Conservation (phyloP, 2,797 vertebrate genomes). For the Coendou prehensilis region DNA sequence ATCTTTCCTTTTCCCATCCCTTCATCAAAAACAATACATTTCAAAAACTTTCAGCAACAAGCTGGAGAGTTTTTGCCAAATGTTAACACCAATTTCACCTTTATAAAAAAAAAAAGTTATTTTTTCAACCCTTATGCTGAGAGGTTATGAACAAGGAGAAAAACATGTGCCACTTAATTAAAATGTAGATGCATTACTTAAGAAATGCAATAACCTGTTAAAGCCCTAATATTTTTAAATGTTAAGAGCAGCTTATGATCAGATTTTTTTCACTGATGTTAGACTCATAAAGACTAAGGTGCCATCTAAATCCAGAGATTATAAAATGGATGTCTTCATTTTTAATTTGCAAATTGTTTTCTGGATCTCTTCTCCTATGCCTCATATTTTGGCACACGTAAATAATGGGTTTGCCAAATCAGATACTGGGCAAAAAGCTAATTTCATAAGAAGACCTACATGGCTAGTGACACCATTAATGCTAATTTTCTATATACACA, state of each 20-base stretch:
- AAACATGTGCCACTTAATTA: constrained; percentile 85
- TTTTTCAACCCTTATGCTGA: constrained; percentile 39
- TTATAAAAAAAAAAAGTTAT: constrained; percentile 62
- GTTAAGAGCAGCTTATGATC: constrained; percentile 28
- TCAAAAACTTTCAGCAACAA: constrained; percentile 82
- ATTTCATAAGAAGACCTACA: constrained; percentile 49
- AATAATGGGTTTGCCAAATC: constrained; percentile 47
- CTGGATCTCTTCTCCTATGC: constrained; percentile 53
- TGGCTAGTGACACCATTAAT: background rate
- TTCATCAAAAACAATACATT: constrained; percentile 71
- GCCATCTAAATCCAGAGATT: background rate
- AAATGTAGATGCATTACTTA: constrained; percentile 48
- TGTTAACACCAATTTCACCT: constrained; percentile 84
- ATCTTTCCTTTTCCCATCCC: constrained; percentile 63
- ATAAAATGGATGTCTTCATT: constrained; percentile 73
- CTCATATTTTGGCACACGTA: constrained; percentile 29
- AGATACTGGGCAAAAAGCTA: constrained; percentile 33
- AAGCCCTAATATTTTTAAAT: constrained; percentile 32
- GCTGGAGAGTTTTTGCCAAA: constrained; percentile 72
- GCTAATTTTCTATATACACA: background rate
- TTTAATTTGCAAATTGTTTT: constrained; percentile 80
- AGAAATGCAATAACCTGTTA: constrained; percentile 75
- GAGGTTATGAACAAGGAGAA: constrained; percentile 67
- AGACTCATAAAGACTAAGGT: background rate
- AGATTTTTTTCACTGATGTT: constrained; percentile 20